Percentiles rank a stretch among this genome's conserved stretches.
phyloP scores from a whole-genome alignment of 2,797 vertebrate species.

The Chaunax sp. region DNA sequence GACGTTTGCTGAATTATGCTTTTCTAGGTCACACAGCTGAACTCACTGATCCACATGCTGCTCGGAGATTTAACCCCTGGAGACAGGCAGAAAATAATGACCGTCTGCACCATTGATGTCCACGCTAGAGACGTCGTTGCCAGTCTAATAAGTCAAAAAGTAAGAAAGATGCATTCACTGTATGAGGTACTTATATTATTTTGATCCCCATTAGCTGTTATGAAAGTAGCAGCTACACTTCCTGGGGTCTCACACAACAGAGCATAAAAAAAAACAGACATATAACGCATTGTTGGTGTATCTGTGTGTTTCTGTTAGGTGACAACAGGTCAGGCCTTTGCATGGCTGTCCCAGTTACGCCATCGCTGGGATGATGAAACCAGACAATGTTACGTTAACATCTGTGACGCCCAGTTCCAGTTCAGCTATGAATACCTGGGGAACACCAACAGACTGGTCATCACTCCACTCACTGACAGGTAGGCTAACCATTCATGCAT shows the following conservation, averaged over 20 bases:
- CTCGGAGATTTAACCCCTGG: constrained; percentile 88
- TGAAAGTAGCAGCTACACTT: too few species aligned
- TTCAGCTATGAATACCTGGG: constrained; percentile 88
- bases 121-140: constrained; percentile 89
- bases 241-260: too few species aligned
- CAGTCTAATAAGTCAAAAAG: constrained; percentile 90
- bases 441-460: constrained; percentile 87
- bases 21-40: constrained; percentile 92
- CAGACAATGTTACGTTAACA: constrained; percentile 84
- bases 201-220: too few species aligned
- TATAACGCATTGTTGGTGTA: background rate
- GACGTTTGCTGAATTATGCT: constrained; percentile 67
- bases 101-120: constrained; percentile 90
- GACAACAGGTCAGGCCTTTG: constrained; percentile 83
- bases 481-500: constrained; percentile 33
- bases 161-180: constrained; percentile 40
- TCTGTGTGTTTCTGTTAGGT: constrained; percentile 71
- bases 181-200: background rate
- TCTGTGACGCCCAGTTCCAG: constrained; percentile 89
- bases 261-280: too few species aligned
- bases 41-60: constrained; percentile 93
- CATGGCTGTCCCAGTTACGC: constrained; percentile 87
- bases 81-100: constrained; percentile 93
- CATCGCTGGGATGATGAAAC: constrained; percentile 86
- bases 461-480: constrained; percentile 89